Conservation (phyloP, 2,797 vertebrate genomes). For the Eulemur coronatus region DNA sequence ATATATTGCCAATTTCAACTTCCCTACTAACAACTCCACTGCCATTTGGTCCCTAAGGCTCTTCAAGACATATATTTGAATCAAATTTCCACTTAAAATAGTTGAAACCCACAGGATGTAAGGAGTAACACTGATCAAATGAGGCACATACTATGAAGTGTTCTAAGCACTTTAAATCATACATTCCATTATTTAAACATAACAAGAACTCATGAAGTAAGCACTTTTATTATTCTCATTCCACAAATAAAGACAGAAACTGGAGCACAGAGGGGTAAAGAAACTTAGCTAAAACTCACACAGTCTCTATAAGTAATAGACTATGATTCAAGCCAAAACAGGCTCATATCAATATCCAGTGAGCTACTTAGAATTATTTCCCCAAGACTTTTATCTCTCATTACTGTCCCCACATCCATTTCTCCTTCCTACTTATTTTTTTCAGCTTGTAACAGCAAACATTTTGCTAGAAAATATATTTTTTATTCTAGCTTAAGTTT, state of each 20-base stretch:
- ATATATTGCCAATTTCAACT: not conserved
- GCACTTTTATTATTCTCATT: not conserved
- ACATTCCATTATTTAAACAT: not conserved
- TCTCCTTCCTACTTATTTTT: not conserved
- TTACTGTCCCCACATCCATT: not conserved
- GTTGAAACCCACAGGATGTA: not conserved
- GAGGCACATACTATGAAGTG: not conserved
- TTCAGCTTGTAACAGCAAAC: not conserved
- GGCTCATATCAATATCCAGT: not conserved
- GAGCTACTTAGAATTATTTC: not conserved
- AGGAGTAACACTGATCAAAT: not conserved
- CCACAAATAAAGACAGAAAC: not conserved
- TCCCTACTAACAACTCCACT: not conserved
- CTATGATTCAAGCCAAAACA: not conserved
- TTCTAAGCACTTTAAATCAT: too few relatives aligned
- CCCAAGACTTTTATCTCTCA: not conserved
- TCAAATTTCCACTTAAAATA: not conserved
- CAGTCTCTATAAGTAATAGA: not conserved
- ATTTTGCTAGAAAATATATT: not conserved
- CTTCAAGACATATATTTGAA: not conserved
- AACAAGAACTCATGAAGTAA: not conserved
- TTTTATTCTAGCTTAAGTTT: not conserved
- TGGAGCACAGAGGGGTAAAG: not conserved
- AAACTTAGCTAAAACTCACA: not conserved
- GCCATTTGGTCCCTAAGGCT: not conserved